Evolutionary conservation across 2,888 invertebrate genomes (phyloP), one percentile per base, ranked within the genome.

Genomic region (Macroteleia sp.): DNA sequence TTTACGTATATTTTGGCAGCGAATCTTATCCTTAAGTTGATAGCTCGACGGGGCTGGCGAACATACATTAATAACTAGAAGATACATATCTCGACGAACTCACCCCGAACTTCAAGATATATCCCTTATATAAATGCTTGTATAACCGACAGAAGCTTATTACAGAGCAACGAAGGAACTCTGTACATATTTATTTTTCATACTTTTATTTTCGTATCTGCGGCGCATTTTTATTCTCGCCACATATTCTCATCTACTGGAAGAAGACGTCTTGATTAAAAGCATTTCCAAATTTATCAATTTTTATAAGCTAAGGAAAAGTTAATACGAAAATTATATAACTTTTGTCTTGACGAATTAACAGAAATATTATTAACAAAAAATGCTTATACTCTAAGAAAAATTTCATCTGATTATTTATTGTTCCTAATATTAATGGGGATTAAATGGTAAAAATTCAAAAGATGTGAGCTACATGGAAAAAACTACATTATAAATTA

Each of bases 61-160:
- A 89, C 89, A 79, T 88, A 89, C 90, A 90, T 90, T 90, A 90
- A 90, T 90, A 90, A 90, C 89, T 83, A 73, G 81, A 81, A 88
- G 88, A 88, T 89, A 86, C 87, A 86, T 85, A 89, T 90, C 89
- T 88, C 78, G 64, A 61, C 74, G 73, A 83, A 81, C 56, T 81
- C 83, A 82, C 83, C 86, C 86, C 82, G 74, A 57, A 76, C 81
- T 82, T 70, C 81, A 75, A 83, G 85, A 86, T 85, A 87, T 87
- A 82, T 86, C 82, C 86, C 83, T 81, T 79, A 86, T 87, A 89
- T 85, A 87, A 88, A 88, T 86, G 85, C 87, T 87, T 86, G 88
- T 86, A 88, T 88, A 89, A 88, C 88, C 85, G 85, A 82, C 84
- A 83, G 82, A 83, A 85, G 81, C 83, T 86, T 85, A 84, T 87